Conservation (phyloP, 2,888 invertebrate species). For the Alsophila aescularia region DNA sequence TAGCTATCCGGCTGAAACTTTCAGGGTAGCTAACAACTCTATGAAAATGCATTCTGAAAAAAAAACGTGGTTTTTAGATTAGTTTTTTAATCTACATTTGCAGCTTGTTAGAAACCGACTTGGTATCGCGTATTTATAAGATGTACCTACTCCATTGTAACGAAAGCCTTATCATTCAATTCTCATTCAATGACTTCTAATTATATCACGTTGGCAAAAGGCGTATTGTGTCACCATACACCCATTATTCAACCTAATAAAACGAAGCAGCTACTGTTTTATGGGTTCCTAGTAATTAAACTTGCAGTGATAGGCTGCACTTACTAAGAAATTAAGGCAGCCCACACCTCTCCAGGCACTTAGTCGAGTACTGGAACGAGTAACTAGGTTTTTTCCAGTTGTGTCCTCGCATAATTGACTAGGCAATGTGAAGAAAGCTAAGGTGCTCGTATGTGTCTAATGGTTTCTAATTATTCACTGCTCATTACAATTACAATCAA, state of each 20-base stretch:
- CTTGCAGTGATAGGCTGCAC: constrained; percentile 22
- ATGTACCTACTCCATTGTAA: not conserved
- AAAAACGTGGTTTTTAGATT: no score
- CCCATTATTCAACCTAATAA: constrained; percentile 16
- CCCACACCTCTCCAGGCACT: constrained; percentile 7
- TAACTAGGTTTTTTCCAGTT: not conserved
- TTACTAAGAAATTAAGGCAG: constrained; percentile 28
- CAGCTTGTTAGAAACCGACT: no score
- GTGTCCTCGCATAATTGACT: not conserved
- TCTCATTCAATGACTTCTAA: constrained; percentile 12
- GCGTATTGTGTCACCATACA: constrained; percentile 21
- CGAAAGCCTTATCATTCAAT: not conserved
- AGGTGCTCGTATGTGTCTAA: not conserved
- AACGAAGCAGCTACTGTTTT: constrained; percentile 16
- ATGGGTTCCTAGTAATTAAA: constrained; percentile 29
- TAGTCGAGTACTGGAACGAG: constrained; percentile 8
- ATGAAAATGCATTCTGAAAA: no score
- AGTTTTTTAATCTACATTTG: no score
- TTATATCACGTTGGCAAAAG: constrained; percentile 11
- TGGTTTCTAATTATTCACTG: no score
- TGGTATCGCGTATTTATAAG: no score
- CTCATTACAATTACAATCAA: no score
- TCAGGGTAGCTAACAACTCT: no score
- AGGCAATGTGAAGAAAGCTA: not conserved
- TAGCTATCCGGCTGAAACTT: no score